Evolutionary conservation across 2,797 vertebrate species (phyloP).

Genomic region (Eupleurogrammus muticus): DNA sequence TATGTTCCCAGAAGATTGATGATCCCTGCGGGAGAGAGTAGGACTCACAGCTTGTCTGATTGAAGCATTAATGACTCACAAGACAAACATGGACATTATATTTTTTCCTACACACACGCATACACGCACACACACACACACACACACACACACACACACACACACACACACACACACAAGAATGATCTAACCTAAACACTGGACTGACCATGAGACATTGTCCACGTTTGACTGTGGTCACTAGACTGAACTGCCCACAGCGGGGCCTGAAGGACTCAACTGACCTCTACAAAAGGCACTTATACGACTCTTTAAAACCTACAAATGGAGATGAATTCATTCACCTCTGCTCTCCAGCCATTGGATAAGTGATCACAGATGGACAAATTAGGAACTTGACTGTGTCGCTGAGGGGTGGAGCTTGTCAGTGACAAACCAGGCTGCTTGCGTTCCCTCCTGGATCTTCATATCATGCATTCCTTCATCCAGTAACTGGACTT

Average conservation of each 20-base stretch:
- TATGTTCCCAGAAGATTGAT: conserved; percentile 37
- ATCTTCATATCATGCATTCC: conserved; percentile 82
- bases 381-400: conserved; percentile 72
- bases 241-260: conserved; percentile 59
- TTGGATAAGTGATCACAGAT: conserved; percentile 55
- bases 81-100: conserved; percentile 62
- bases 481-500: conserved; percentile 71
- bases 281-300: conserved; percentile 75
- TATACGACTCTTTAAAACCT: conserved; percentile 50
- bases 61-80: conserved; percentile 75
- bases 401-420: conserved; percentile 62
- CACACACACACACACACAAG: conserved; percentile 28
- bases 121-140: neutral
- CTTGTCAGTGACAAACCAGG: conserved; percentile 61
- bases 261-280: conserved; percentile 60
- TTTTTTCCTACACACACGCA: neutral
- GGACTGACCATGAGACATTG: conserved; percentile 80
- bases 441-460: conserved; percentile 69
- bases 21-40: conserved; percentile 46
- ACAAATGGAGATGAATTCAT: conserved; percentile 38
- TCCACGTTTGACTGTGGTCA: conserved; percentile 63
- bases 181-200: conserved; percentile 75
- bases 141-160: neutral
- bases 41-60: conserved; percentile 72
- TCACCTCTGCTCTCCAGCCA: conserved; percentile 43